Evolutionary conservation across 2,888 invertebrate species (phyloP).

Genomic region (Melanotus villosus): DNA sequence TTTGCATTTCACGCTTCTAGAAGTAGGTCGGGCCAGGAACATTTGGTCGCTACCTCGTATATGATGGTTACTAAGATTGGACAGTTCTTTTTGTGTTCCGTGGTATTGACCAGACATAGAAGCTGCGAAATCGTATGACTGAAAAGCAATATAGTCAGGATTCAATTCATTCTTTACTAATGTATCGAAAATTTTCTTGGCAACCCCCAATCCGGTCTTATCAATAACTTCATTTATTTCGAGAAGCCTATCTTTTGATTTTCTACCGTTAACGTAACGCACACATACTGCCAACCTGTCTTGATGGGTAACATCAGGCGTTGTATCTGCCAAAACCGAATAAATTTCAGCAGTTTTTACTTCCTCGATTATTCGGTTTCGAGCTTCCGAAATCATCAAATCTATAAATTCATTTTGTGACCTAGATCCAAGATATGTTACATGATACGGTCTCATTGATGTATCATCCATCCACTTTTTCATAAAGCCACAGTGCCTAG

Average conservation of each 20-base stretch:
- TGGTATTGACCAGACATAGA: slow-evolving; percentile 25
- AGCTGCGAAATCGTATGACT: slow-evolving; percentile 12
- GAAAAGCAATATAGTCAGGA: background rate
- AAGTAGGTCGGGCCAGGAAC: no score
- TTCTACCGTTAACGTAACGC: background rate
- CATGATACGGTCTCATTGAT: background rate
- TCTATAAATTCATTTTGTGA: slow-evolving; percentile 18
- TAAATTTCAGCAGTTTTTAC: background rate
- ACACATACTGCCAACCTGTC: background rate
- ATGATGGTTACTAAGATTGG: no score
- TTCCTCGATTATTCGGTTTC: background rate
- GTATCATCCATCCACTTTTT: slow-evolving; percentile 2
- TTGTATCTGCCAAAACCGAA: slow-evolving; percentile 5
- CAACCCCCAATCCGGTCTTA: no score
- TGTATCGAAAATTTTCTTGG: no score
- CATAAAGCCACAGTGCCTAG: background rate
- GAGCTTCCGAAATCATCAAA: background rate
- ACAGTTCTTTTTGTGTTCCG: background rate
- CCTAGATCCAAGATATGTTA: background rate
- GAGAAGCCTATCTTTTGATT: no score
- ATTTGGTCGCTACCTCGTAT: no score
- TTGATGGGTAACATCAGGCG: background rate
- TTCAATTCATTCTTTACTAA: background rate
- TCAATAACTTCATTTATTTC: no score
- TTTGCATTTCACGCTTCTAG: no score